Evolutionary conservation across 1,140 invertebrate species (phyloP).

Genomic region (Pectinophora gossypiella): DNA sequence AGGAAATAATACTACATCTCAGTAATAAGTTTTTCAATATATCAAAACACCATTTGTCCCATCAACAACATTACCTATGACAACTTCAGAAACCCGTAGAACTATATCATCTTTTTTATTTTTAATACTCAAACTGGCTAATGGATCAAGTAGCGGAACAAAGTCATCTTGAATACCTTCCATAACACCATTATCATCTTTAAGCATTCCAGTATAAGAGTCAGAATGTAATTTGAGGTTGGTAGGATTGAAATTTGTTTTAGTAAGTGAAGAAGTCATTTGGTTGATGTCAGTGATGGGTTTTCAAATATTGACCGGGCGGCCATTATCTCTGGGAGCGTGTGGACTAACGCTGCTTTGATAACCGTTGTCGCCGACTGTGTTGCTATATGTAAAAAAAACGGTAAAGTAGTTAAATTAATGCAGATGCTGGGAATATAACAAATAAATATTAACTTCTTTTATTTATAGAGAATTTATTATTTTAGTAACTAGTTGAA

Average conservation of each 20-base stretch:
- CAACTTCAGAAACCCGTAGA: constrained; percentile 5
- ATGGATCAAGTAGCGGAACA: constrained; percentile 37
- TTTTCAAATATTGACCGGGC: constrained; percentile 69
- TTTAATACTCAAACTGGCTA: constrained; percentile 34
- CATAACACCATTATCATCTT: background rate
- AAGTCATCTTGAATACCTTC: background rate
- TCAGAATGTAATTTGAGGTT: background rate
- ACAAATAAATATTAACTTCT: too few relatives aligned
- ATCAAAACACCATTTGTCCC: constrained; percentile 3
- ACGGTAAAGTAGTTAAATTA: too few relatives aligned
- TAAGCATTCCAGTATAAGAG: background rate
- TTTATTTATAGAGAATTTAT: too few relatives aligned
- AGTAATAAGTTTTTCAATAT: too few relatives aligned
- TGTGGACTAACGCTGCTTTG: constrained; percentile 36
- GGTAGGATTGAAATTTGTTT: constrained; percentile 17
- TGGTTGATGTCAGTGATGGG: constrained; percentile 43
- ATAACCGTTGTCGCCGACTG: constrained; percentile 28
- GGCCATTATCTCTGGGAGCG: constrained; percentile 53
- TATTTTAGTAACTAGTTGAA: too few relatives aligned
- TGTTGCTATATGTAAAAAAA: background rate
- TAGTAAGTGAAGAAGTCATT: constrained; percentile 55
- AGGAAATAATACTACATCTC: too few relatives aligned
- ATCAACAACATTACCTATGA: constrained; percentile 21
- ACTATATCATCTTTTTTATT: constrained; percentile 32
- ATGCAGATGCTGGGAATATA: too few relatives aligned